Evolutionary conservation across 2,888 invertebrate genomes (phyloP), one percentile per base, ranked within the genome.

Genomic region (Metacarcinus magister): DNA sequence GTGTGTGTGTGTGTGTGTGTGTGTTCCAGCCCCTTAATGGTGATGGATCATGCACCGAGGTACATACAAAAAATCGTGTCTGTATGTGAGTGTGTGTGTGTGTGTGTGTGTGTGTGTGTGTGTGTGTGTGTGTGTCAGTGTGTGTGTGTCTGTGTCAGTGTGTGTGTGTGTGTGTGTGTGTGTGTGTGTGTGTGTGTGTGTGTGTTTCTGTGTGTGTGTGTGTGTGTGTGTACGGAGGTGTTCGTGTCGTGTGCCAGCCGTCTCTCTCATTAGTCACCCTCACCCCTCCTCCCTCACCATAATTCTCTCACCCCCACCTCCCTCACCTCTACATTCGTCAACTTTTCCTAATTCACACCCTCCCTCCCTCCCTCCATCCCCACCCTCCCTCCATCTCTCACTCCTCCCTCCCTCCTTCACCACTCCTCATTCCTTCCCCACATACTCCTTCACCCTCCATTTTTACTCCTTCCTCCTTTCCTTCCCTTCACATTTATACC

Each of bases 1-100:
- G 90, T 90, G 43, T 44, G 90, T 44, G 54, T 91, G 91, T 43
- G 32, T 91, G 46, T 46, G 91, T 43, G 46, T 91, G 91, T 91
- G 91, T 91, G 91, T 43, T n/a, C 8, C 44, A 91, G n/a, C 43
- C 23, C 44, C 46, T 91, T 46, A 43, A 91, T 91, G 91, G 91
- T 43, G 43, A 43, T 46, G 44, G 44, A 46, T 91, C 44, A 43
- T 91, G 44, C 3, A n/a, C 91, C 7, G 4, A 46, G 44, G 43
- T 10, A 91, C 44, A 43, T 54, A n/a, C n/a, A n/a, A 28, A 32
- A 82, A 82, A 3, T 32, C 2, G 1, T 8, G 4, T n/a, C n/a
- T n/a, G n/a, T n/a, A n/a, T n/a, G n/a, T n/a, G n/a, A n/a, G n/a
- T 28, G 75, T 75, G 75, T 75, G n/a, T 75, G 75, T 75, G 75